These are phyloP conservation scores for Drosophila asahinai DNA, from an alignment of 1,140 invertebrate species.

Conservation along the genomic window DNA sequence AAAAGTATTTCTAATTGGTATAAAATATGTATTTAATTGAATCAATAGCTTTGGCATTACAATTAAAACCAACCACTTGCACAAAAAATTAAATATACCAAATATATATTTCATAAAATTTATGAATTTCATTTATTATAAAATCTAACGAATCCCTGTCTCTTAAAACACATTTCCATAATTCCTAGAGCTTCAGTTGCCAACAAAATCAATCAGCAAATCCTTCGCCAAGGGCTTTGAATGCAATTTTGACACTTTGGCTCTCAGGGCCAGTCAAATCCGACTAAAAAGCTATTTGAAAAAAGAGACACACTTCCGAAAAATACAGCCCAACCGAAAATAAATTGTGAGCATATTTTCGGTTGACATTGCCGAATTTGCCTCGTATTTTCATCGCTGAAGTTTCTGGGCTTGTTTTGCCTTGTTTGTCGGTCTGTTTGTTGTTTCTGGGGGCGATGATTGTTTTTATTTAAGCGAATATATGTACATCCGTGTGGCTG, in stretches of 20 bases:
- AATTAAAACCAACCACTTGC: background rate
- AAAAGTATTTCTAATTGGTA: too few species aligned
- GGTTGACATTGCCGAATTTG: conserved; percentile 29
- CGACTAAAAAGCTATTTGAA: conserved; percentile 3
- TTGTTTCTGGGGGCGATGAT: conserved; percentile 29
- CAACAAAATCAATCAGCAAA: conserved; percentile 12
- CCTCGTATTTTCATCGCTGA: conserved; percentile 14
- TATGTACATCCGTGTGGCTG: background rate
- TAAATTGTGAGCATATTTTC: conserved; percentile 34
- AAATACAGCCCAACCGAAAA: conserved; percentile 16
- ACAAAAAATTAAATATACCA: background rate
- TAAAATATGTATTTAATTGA: background rate
- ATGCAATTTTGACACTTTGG: conserved; percentile 18
- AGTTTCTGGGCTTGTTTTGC: conserved; percentile 18
- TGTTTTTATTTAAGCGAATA: conserved; percentile 20
- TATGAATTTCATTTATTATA: background rate
- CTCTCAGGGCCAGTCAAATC: conserved; percentile 11
- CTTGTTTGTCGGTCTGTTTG: conserved; percentile 17
- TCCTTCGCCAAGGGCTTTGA: conserved; percentile 3
- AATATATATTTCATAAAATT: background rate
- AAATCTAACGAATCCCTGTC: background rate
- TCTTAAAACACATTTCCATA: background rate
- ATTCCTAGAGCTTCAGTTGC: conserved; percentile 2
- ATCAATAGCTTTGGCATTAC: background rate
- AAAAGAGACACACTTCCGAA: background rate